Conservation (phyloP, 2,888 invertebrate genomes). For the Arctia plantaginis region DNA sequence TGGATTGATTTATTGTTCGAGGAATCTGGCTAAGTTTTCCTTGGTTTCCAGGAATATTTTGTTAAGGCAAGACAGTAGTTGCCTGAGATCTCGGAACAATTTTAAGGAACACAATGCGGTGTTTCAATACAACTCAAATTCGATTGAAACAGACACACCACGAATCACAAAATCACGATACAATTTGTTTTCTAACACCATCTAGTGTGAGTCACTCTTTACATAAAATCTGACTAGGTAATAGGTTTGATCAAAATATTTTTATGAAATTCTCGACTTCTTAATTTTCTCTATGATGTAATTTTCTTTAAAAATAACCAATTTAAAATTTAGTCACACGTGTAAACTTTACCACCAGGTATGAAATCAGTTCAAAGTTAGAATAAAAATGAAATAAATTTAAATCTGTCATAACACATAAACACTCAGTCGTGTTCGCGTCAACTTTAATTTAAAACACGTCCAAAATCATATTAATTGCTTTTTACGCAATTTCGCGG, state of each 20-base stretch:
- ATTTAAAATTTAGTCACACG: constrained; percentile 8
- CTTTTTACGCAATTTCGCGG: constrained; percentile 76
- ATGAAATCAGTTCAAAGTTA: constrained; percentile 14
- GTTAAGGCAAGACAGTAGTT: too few species aligned
- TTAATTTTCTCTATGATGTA: neutral
- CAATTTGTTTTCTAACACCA: too few species aligned
- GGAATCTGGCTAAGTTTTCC: too few species aligned
- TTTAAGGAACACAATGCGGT: too few species aligned
- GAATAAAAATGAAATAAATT: constrained; percentile 47
- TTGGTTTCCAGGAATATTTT: too few species aligned
- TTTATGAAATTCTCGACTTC: too few species aligned
- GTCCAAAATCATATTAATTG: constrained; percentile 68
- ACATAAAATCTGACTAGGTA: neutral
- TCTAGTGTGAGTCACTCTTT: neutral
- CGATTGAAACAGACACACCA: too few species aligned
- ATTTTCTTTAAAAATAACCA: neutral
- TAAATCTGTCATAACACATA: constrained; percentile 55
- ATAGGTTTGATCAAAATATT: neutral
- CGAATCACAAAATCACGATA: too few species aligned
- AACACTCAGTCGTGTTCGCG: constrained; percentile 47
- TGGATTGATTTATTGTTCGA: too few species aligned
- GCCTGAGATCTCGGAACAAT: too few species aligned
- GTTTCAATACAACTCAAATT: too few species aligned
- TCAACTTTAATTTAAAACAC: constrained; percentile 57
- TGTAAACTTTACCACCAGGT: constrained; percentile 17